These are phyloP conservation scores for Oncorhynchus tshawytscha DNA, from an alignment of 2,113 vertebrate species.

Conservation along the genomic window DNA sequence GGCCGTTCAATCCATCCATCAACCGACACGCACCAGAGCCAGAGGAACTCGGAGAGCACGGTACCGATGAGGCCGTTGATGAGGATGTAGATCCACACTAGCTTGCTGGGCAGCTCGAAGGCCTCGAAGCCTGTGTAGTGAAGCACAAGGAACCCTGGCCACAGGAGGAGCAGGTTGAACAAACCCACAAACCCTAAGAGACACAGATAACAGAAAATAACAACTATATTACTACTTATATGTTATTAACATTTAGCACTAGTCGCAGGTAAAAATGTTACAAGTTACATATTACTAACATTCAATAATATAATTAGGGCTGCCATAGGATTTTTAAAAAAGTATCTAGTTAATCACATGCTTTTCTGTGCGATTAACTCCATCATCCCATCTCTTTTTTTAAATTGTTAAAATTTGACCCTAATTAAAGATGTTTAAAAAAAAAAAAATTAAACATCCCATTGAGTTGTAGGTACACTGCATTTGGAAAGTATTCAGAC, in stretches of 20 bases:
- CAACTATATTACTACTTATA: background rate
- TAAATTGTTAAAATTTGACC: no score
- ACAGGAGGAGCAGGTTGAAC: slow-evolving; percentile 94
- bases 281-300: no score
- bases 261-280: background rate
- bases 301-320: no score
- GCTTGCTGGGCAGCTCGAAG: slow-evolving; percentile 91
- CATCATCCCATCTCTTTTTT: no score
- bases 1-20: background rate
- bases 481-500: no score
- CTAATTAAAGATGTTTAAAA: no score
- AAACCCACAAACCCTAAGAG: slow-evolving; percentile 90
- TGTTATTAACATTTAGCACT: background rate
- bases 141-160: slow-evolving; percentile 94
- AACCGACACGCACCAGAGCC: slow-evolving; percentile 85
- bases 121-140: slow-evolving; percentile 93
- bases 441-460: no score
- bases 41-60: slow-evolving; percentile 95
- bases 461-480: no score
- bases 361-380: no score
- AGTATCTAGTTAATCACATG: no score
- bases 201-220: slow-evolving; percentile 9
- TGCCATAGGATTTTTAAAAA: no score
- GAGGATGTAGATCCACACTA: slow-evolving; percentile 92
- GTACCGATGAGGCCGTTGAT: slow-evolving; percentile 96